Conservation (phyloP, 2,113 vertebrate genomes). For the Crocuta crocuta region DNA sequence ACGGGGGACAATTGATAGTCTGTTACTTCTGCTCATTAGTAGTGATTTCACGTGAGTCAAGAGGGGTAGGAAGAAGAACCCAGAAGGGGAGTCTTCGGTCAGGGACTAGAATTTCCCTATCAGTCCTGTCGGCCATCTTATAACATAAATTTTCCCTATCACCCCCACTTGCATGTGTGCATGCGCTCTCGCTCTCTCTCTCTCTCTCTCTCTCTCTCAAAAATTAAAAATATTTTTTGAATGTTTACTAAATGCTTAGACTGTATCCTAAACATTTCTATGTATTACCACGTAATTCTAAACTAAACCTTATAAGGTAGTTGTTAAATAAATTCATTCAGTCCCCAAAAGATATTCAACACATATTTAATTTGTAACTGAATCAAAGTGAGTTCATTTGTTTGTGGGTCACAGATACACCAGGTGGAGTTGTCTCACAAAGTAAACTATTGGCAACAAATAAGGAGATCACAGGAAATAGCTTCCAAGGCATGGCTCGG, state of each 20-base stretch:
- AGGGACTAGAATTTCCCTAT: no score
- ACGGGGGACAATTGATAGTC: no score
- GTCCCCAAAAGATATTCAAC: background rate
- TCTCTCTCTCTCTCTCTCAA: no score
- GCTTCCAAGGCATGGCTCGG: background rate
- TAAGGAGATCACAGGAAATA: background rate
- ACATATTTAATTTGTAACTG: background rate
- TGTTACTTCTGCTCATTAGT: no score
- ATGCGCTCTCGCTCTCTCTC: no score
- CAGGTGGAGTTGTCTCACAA: background rate
- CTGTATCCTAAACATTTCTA: background rate
- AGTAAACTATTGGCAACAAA: background rate
- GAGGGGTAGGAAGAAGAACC: no score
- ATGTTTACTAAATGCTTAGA: background rate
- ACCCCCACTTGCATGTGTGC: no score
- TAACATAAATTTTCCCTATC: no score
- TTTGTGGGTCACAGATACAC: background rate
- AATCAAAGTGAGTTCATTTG: background rate
- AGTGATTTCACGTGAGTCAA: no score
- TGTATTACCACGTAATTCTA: background rate
- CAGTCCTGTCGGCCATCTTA: no score
- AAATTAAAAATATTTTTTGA: background rate
- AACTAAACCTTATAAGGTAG: background rate
- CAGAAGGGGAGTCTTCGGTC: no score
- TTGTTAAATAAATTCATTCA: background rate